Evolutionary conservation across 1,140 invertebrate species (phyloP).

Genomic region (Wiebesia pumilae): DNA sequence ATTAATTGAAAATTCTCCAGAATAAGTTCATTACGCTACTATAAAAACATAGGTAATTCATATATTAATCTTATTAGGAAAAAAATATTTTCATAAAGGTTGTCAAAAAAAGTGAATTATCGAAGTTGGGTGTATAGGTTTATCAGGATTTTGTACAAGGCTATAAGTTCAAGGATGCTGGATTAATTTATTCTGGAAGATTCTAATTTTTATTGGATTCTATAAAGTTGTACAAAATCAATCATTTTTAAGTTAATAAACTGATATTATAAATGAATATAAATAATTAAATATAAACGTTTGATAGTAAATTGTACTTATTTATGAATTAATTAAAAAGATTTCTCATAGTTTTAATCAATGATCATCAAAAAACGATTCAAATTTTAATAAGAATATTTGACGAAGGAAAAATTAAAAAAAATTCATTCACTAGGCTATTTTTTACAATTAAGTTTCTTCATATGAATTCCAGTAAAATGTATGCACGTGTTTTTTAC

Average conservation of each 20-base stretch:
- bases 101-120: background rate
- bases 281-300: background rate
- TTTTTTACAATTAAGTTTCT: constrained; percentile 6
- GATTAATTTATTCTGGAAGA: constrained; percentile 37
- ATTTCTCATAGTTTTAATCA: background rate
- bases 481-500: background rate
- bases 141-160: constrained; percentile 7
- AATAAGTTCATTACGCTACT: no score
- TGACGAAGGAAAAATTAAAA: constrained; percentile 2
- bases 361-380: background rate
- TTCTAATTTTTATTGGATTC: background rate
- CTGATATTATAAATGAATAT: background rate
- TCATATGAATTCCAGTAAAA: constrained; percentile 26
- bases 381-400: background rate
- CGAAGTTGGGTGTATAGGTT: background rate
- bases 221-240: constrained; percentile 1
- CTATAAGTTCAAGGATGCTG: constrained; percentile 13
- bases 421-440: background rate
- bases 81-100: constrained; percentile 14
- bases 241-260: background rate
- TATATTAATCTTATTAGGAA: background rate
- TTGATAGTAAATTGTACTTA: constrained; percentile 1
- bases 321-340: background rate
- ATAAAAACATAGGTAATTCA: no score
- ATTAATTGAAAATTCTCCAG: no score